Evolutionary conservation across 2,797 vertebrate species (phyloP), one percentile per base, ranked within the genome.

Genomic region (Knipowitschia caucasica): DNA sequence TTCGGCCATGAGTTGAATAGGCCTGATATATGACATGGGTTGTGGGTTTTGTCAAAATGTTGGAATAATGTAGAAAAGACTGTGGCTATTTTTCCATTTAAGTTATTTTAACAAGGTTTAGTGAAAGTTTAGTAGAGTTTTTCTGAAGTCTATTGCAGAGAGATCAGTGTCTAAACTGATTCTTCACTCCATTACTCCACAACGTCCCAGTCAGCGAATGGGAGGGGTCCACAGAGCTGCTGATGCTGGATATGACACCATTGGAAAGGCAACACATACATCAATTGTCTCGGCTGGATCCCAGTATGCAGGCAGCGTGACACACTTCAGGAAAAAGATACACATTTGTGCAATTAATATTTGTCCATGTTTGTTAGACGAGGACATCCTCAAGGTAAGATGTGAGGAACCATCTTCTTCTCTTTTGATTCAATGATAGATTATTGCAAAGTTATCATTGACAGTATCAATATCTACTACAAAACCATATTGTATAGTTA

Each of bases 101-200:
- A n/a, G 7, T 30, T 10, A 30, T 29, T 6, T 30, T 30, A 30
- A 30, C 7, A 70, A 64, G 21, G 39, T 67, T 67, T 69, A 42
- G 14, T 1, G 62, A 49, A 26, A 65, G 57, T 69, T 80, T 62
- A 63, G 53, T 34, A 18, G 54, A 62, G 62, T 14, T 71, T 78
- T 73, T 67, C 62, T 71, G 63, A 26, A 62, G 54, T 64, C 53
- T 60, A 33, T 11, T 42, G 53, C 34, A 50, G 46, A 64, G 58
- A 66, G 56, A 63, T 80, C 71, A 67, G 56, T 70, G 78, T 79
- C 81, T 59, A 50, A 43, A 69, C 51, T 59, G 42, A 79, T 80
- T 79, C 72, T 30, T 35, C 53, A 45, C 56, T 71, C 61, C 71
- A 82, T 80, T 80, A 77, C 69, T 86, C 75, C 64, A 56, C 61